Evolutionary conservation across 2,888 invertebrate species (phyloP).

Genomic region (Rhagonycha fulva): DNA sequence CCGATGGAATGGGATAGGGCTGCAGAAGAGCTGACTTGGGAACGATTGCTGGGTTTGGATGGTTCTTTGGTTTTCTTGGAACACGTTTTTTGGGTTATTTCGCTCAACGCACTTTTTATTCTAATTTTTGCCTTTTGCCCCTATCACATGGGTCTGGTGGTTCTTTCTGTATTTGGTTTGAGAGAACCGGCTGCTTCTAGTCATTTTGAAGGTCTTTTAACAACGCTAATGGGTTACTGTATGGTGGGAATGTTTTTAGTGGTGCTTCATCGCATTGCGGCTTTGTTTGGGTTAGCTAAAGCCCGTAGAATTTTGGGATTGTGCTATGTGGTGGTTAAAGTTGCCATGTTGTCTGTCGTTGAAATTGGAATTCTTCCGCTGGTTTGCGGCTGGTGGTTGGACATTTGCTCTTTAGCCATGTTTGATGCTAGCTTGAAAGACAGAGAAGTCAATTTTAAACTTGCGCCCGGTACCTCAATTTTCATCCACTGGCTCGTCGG

Average conservation of each 20-base stretch:
- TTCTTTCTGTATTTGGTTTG: conserved; percentile 73
- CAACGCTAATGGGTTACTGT: conserved; percentile 92
- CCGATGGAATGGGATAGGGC: conserved; percentile 99
- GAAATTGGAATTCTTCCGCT: conserved; percentile 97
- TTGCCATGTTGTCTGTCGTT: conserved; percentile 91
- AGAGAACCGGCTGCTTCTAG: conserved; percentile 70
- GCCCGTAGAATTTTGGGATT: conserved; percentile 87
- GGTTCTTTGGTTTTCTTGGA: conserved; percentile 96
- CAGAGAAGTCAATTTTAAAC: conserved; percentile 83
- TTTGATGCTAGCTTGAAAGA: conserved; percentile 89
- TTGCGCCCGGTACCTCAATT: conserved; percentile 95
- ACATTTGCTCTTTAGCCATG: conserved; percentile 93
- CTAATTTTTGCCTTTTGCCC: conserved; percentile 97
- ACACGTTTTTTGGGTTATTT: conserved; percentile 99
- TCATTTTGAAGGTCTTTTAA: conserved; percentile 91
- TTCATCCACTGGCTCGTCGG: conserved; percentile 99
- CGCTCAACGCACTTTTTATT: conserved; percentile 94
- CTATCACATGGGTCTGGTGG: conserved; percentile 90
- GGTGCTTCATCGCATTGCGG: conserved; percentile 81
- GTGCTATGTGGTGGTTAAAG: conserved; percentile 89
- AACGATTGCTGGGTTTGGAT: conserved; percentile 91
- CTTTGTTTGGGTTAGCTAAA: conserved; percentile 76
- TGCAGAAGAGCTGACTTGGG: conserved; percentile 98
- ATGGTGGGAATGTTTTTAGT: conserved; percentile 84
- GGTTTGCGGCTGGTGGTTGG: conserved; percentile 99